Base-by-base conservation (phyloP, 2,797 vertebrate genomes). In the Pygocentrus nattereri region DNA sequence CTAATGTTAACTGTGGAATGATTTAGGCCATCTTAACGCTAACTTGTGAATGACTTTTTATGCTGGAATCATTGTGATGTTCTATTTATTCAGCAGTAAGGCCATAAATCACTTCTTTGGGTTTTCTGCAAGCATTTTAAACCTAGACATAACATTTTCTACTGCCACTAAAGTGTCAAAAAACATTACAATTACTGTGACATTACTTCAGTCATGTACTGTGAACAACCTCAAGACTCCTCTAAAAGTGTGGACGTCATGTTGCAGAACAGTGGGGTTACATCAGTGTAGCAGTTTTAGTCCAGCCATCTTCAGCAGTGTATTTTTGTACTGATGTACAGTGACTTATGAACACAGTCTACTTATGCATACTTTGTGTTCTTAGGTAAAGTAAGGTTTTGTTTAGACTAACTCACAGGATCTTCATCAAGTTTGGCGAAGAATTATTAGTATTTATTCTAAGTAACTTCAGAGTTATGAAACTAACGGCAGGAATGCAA, bases 61-160 rank as follows among this genome's bases (percentile, higher is more conserved):
- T 16, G 31, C 52, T 58, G 52, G 31, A 74, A 58, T 58, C 71
- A 74, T 56, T 41, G 50, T 23, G 3, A 74, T 74, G 50, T 74
- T 58, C 74, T 58, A 34, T 72, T 72, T 30, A 50, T 72, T 72
- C 49, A 30, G 69, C 21, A 38, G 52, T 6, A 23, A 23, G 71
- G 71, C n/a, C 21, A 47, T 44, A 69, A 49, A 69, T 69, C 67
- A 67, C 19, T 11, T 67, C 34, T 10, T 19, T 38, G 18, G 64
- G 7, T 21, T 69, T 68, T 49, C 19, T 38, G 71, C 50, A 74
- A 11, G 52, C 58, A 58, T 38, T 58, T 74, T 58, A 34, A 34
- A 74, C 3, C 52, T 31, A 72, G 70, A 72, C 41, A 72, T 72
- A 69, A 69, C n/a, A 69, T 47, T 56, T 72, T 56, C 49, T 31